Evolutionary conservation across 2,888 invertebrate genomes (phyloP).

Genomic region (Hylaea fasciaria): DNA sequence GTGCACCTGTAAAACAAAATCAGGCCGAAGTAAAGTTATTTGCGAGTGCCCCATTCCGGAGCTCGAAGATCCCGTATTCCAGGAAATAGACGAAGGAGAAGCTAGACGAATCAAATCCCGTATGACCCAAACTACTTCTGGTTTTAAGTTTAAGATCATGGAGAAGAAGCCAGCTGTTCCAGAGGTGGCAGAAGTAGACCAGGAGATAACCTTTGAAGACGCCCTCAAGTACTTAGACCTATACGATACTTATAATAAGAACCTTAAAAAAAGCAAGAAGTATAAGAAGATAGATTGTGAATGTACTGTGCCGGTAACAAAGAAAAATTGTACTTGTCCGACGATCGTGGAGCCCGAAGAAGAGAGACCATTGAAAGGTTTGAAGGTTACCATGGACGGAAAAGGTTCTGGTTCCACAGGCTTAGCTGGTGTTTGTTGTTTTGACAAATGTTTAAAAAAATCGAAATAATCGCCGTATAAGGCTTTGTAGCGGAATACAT

Average conservation of each 20-base stretch:
- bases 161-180: conserved; percentile 33
- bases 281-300: conserved; percentile 41
- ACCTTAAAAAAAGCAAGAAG: conserved; percentile 19
- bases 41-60: conserved; percentile 35
- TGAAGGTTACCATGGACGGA: conserved; percentile 54
- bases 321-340: too few relatives aligned
- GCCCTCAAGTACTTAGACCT: conserved; percentile 44
- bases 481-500: too few relatives aligned
- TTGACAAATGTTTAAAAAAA: conserved; percentile 1
- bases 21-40: conserved; percentile 4
- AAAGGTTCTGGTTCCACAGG: conserved; percentile 58
- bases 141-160: conserved; percentile 52
- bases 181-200: conserved; percentile 18
- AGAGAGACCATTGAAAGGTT: conserved; percentile 38
- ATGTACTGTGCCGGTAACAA: conserved; percentile 40
- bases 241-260: conserved; percentile 31
- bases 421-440: conserved; percentile 48
- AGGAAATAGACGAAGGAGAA: conserved; percentile 33
- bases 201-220: conserved; percentile 57
- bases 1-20: conserved; percentile 6
- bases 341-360: neutral
- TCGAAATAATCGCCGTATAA: too few relatives aligned
- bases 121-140: conserved; percentile 60
- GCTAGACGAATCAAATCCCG: conserved; percentile 52
- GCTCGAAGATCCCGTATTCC: conserved; percentile 3